Conservation (phyloP, 2,113 vertebrate species). For the Callipepla californica region DNA sequence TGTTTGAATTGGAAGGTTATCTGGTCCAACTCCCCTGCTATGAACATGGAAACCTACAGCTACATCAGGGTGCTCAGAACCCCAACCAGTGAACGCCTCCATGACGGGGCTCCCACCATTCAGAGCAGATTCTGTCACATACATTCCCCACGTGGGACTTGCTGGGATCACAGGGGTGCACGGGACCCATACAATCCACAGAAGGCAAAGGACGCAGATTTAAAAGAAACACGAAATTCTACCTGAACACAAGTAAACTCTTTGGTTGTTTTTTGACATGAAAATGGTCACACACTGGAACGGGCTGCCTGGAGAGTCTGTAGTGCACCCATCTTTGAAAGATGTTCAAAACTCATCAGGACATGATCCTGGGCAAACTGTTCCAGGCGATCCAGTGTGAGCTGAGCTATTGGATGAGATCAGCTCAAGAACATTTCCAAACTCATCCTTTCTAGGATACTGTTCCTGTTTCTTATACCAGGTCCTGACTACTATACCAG, state of each 20-base stretch:
- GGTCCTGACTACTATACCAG: background rate
- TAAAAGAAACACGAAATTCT: background rate
- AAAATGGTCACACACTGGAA: background rate
- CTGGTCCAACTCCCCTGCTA: too few relatives aligned
- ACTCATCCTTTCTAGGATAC: background rate
- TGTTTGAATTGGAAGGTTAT: too few relatives aligned
- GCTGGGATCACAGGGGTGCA: background rate
- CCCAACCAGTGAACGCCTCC: too few relatives aligned
- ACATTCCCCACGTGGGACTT: background rate
- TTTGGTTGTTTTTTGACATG: background rate
- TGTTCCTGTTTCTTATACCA: background rate
- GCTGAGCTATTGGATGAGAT: fast-evolving
- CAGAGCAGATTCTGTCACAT: background rate
- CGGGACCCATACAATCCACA: fast-evolving
- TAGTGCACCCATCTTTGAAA: background rate
- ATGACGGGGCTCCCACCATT: background rate
- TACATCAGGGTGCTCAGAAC: too few relatives aligned
- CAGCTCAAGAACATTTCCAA: background rate
- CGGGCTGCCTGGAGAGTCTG: background rate
- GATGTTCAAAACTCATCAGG: background rate
- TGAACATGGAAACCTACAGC: too few relatives aligned
- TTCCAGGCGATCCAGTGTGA: background rate
- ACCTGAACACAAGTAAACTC: background rate
- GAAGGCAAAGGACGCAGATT: background rate
- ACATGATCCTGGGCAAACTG: background rate